Conservation (phyloP, 2,888 invertebrate genomes). For the Parthenolecanium corni region DNA sequence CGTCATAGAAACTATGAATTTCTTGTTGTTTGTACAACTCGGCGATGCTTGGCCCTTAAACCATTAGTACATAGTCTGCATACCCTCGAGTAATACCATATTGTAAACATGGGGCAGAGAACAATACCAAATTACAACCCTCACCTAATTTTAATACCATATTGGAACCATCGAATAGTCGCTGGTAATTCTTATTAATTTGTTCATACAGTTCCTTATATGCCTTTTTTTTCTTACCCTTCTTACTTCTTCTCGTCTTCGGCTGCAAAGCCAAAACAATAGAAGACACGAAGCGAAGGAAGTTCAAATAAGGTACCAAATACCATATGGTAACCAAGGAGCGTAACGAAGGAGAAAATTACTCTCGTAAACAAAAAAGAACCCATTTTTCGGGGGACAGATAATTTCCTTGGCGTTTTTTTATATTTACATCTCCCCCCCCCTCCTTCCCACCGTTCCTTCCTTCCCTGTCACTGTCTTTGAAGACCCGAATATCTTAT, state of each 20-base stretch:
- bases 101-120: conserved; percentile 16
- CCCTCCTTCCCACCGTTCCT: not conserved
- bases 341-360: conserved; percentile 28
- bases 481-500: not conserved
- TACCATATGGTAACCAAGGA: conserved; percentile 27
- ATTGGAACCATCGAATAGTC: conserved; percentile 16
- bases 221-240: not conserved
- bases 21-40: too few species aligned
- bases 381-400: conserved; percentile 19
- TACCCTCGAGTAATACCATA: conserved; percentile 10
- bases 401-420: conserved; percentile 3
- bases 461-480: not conserved
- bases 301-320: conserved; percentile 24
- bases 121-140: not conserved
- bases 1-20: too few species aligned
- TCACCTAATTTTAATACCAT: conserved; percentile 24
- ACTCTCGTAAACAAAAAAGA: conserved; percentile 29
- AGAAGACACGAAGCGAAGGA: conserved; percentile 15
- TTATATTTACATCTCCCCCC: not conserved
- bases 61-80: not conserved
- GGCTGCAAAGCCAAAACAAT: conserved; percentile 7
- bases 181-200: conserved; percentile 19
- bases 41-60: too few species aligned
- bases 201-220: not conserved
- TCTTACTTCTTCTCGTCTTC: not conserved